Percentiles rank a stretch among this genome's conserved stretches.
phyloP scores from a whole-genome alignment of 2,797 vertebrate species.

The Salmo trutta region DNA sequence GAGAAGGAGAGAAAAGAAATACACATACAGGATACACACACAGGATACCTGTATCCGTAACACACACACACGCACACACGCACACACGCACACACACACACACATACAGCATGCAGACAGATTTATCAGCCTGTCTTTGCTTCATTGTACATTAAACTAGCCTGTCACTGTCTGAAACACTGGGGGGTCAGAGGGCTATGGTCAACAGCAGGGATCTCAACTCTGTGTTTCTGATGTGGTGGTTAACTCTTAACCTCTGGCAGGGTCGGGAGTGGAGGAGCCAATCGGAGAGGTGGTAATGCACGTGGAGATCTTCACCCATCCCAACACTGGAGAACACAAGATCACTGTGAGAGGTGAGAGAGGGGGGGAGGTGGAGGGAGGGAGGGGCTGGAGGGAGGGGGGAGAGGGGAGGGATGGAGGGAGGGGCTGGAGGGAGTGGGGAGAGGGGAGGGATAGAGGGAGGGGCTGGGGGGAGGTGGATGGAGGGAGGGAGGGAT shows the following conservation, averaged over 20 bases:
- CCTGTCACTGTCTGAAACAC: background rate
- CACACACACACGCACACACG: no score
- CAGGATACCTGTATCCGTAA: no score
- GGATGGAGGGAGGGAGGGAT: background rate
- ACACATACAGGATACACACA: no score
- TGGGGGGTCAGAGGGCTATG: background rate
- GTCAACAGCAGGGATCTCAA: background rate
- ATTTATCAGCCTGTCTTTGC: background rate
- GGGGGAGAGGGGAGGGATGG: no score
- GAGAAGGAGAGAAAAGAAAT: no score
- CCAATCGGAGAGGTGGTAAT: constrained; percentile 91
- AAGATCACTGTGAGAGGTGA: constrained; percentile 94
- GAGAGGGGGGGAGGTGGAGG: background rate
- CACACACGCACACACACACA: no score
- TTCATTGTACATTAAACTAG: no score
- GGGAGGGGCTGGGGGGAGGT: no score
- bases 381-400: background rate
- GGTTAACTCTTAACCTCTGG: constrained; percentile 16
- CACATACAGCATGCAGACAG: background rate
- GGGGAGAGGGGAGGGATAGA: no score
- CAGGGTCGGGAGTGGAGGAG: constrained; percentile 91
- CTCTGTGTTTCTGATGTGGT: background rate
- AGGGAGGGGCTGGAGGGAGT: no score
- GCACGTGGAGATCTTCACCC: constrained; percentile 88
- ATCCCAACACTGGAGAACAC: constrained; percentile 90